Conservation (phyloP, 2,113 vertebrate species). For the Lucifuga dentata region DNA sequence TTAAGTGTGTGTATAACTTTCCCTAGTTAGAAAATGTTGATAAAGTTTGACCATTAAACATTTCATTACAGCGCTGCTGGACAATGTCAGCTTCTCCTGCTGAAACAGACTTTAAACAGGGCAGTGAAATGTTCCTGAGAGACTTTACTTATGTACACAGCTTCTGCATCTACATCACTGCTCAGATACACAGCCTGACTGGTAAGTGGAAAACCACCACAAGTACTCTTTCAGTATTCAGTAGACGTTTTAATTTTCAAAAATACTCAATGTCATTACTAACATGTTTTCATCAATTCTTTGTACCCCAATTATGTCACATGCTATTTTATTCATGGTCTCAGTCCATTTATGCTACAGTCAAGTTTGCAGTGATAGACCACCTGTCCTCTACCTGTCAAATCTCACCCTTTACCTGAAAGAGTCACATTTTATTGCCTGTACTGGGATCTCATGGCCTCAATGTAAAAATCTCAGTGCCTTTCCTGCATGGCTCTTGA, state of each 20-base stretch:
- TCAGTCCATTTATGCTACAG: no score
- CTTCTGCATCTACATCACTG: conserved; percentile 92
- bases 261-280: conserved; percentile 10
- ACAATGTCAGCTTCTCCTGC: conserved; percentile 90
- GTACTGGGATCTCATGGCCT: no score
- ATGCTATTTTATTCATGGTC: no score
- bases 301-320: no score
- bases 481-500: no score
- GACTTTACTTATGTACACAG: conserved; percentile 87
- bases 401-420: no score
- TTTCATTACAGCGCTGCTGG: conserved; percentile 84
- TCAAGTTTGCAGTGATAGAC: no score
- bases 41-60: conserved; percentile 6
- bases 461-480: no score
- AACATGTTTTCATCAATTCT: no score
- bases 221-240: neutral
- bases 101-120: conserved; percentile 93
- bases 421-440: no score
- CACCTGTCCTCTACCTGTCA: no score
- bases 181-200: conserved; percentile 91
- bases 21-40: neutral
- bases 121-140: conserved; percentile 86
- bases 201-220: conserved; percentile 64
- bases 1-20: neutral
- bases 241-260: no score